Percentiles rank a stretch among this genome's conserved stretches.
phyloP scores from a whole-genome alignment of 2,113 vertebrate species.

The Nothobranchius kuhntae region DNA sequence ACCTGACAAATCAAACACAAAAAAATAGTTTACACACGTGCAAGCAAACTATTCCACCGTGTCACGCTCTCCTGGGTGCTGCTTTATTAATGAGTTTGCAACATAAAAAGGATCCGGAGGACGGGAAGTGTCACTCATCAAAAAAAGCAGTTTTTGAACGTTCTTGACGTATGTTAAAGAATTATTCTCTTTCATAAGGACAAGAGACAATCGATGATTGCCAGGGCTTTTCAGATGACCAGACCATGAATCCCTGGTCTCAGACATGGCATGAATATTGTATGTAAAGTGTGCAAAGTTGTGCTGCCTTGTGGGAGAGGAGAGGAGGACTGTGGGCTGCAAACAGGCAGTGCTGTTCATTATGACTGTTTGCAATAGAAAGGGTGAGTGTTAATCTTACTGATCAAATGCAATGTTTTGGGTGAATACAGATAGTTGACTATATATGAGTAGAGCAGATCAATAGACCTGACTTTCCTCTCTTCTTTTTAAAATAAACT shows the following conservation, averaged over 20 bases:
- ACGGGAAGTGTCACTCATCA: slow-evolving; percentile 97
- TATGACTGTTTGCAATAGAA: slow-evolving; percentile 68
- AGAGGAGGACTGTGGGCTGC: slow-evolving; percentile 55
- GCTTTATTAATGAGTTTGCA: slow-evolving; percentile 99
- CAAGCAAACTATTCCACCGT: slow-evolving; percentile 51
- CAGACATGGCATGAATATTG: slow-evolving; percentile 94
- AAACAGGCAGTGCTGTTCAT: slow-evolving; percentile 59
- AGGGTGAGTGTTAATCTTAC: slow-evolving; percentile 63
- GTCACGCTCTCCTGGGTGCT: slow-evolving; percentile 86
- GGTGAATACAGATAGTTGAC: slow-evolving; percentile 69
- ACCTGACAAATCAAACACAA: slow-evolving; percentile 94
- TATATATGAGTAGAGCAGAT: slow-evolving; percentile 64
- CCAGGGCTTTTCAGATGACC: slow-evolving; percentile 88
- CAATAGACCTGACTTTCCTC: slow-evolving; percentile 61
- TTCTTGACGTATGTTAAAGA: slow-evolving; percentile 94
- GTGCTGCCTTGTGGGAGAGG: slow-evolving; percentile 81
- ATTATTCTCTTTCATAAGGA: slow-evolving; percentile 97
- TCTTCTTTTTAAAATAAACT: slow-evolving; percentile 57
- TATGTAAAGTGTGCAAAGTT: slow-evolving; percentile 92
- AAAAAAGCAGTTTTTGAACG: slow-evolving; percentile 93
- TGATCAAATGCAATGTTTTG: slow-evolving; percentile 70
- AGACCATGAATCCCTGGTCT: slow-evolving; percentile 89
- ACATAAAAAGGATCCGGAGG: slow-evolving; percentile 96
- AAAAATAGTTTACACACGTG: slow-evolving; percentile 61
- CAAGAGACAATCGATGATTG: slow-evolving; percentile 90